Evolutionary conservation across 2,113 vertebrate genomes (phyloP).

Genomic region (cat (Felis catus)): F.catus_Fca126_mat1.0 CM031419.1:31401001-31401500

Average conservation of each 20-base stretch:
- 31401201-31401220: not conserved
- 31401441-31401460: not conserved
- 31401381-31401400: slow-evolving; percentile 8
- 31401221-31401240: not conserved
- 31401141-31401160: not conserved
- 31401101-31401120: not conserved
- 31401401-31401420: not conserved
- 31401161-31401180: not conserved
- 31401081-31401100: not conserved
- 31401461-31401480: not conserved
- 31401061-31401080: not conserved
- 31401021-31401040: not conserved
- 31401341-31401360: not conserved
- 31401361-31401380: not conserved
- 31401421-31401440: not conserved
- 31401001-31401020: not conserved
- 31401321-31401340: not conserved
- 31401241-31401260: not conserved
- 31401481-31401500: not conserved
- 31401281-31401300: not conserved
- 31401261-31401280: not conserved
- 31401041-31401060: not conserved
- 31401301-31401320: not conserved
- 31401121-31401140: not conserved
- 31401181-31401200: not conserved